Base-by-base conservation (phyloP, 2,888 invertebrate species). In the Agrotis ipsilon region DNA sequence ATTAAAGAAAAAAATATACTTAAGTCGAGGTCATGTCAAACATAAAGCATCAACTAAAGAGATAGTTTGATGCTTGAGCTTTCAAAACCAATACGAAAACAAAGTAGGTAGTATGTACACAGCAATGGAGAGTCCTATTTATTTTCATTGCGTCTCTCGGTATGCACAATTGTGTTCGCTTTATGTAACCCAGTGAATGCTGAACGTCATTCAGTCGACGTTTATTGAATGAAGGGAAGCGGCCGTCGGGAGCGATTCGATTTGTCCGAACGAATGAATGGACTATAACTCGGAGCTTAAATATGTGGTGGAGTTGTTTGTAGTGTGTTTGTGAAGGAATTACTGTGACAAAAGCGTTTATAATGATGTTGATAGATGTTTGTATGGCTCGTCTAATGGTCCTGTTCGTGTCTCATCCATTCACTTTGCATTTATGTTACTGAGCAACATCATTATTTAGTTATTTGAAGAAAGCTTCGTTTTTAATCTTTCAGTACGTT, bases 231-330 rank as follows among this genome's bases (percentile, higher is more conserved):
- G 94, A 92, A 90, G 90, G 92, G 91, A 92, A 89, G 91, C 88
- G 75, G 80, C 61, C 48, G 75, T 84, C 57, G 39, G 70, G 70
- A 78, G 73, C 82, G 79, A 77, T 93, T 92, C 91, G 92, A 94
- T 94, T 94, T 92, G 92, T 92, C 88, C 82, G 84, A 82, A 86
- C 83, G 80, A 79, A 91, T 95, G 94, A 95, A 95, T 95, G 91
- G 95, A 91, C 93, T 87, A 94, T 95, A 94, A 95, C 92, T 91
- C 73, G 78, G 77, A 72, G 73, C 74, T 74, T 74, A 68, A 65
- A 66, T 74, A 75, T 63, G 32, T 72, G 51, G 46, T 78, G 63
- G 73, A 80, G 76, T 39, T 72, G 78, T 63, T 73, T 16, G n/a
- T 39, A 43, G 72, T 86, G 72, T 85, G 83, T 81, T 66, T 51